Conservation (phyloP, 2,113 vertebrate species). For the Heliornis fulica region DNA sequence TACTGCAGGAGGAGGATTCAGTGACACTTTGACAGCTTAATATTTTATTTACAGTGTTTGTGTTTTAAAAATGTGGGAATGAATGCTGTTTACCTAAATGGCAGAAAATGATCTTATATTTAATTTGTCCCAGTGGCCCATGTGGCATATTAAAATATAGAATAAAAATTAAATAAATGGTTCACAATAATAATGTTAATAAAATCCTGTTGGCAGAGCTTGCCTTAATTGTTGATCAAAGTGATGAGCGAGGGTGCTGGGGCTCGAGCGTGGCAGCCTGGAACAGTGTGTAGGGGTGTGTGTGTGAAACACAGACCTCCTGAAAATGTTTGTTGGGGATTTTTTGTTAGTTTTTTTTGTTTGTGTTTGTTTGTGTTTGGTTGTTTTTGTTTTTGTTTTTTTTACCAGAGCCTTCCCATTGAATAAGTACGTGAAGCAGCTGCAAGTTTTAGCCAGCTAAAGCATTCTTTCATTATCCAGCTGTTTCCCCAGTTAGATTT, state of each 20-base stretch:
- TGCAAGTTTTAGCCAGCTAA: background rate
- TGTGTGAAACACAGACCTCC: background rate
- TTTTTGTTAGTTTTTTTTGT: no score
- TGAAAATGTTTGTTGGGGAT: background rate
- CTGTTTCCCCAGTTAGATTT: background rate
- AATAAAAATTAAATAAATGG: background rate
- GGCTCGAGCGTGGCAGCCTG: rapidly evolving
- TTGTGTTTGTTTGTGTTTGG: no score
- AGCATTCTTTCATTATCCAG: background rate
- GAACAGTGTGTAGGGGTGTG: background rate
- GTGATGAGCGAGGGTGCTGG: background rate
- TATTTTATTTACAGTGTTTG: conserved; percentile 66
- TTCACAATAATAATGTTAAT: background rate
- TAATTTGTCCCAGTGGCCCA: conserved; percentile 25
- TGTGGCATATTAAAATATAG: background rate
- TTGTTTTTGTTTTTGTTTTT: background rate
- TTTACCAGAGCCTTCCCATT: background rate
- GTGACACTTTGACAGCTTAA: conserved; percentile 10
- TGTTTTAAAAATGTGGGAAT: conserved; percentile 31
- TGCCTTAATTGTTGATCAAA: background rate
- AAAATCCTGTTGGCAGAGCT: background rate
- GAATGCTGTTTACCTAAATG: conserved; percentile 48
- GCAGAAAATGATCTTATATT: conserved; percentile 47
- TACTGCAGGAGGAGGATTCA: conserved; percentile 20
- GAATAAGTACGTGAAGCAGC: background rate